Conservation (phyloP, 2,888 invertebrate genomes). For the Invenusta paracnida region DNA sequence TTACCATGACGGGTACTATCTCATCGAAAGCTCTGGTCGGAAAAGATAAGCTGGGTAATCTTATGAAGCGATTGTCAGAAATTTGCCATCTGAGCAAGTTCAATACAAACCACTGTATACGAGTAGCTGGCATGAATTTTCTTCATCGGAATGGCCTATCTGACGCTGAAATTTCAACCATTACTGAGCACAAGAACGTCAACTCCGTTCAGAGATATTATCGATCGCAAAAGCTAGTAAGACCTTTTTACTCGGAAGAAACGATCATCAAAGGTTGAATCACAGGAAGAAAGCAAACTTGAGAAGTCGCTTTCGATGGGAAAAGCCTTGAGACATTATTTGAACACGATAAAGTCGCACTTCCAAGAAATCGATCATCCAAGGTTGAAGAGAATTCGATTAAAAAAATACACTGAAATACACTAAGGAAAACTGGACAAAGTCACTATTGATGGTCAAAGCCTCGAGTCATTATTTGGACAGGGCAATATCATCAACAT, state of each 20-base stretch:
- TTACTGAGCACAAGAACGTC: not conserved
- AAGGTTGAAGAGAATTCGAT: no score
- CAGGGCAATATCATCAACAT: not conserved
- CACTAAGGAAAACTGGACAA: no score
- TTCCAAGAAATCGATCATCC: no score
- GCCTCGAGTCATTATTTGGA: not conserved
- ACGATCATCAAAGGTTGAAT: not conserved
- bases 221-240: not conserved
- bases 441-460: not conserved
- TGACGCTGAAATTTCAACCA: not conserved
- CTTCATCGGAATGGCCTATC: not conserved
- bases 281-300: not conserved
- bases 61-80: not conserved
- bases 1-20: not conserved
- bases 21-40: not conserved
- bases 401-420: no score
- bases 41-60: not conserved
- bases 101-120: not conserved
- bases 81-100: not conserved
- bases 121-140: not conserved
- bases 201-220: not conserved
- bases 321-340: no score
- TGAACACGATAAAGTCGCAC: no score
- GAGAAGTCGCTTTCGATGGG: not conserved
- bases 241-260: no score